phyloP scores from a whole-genome alignment of 2,113 vertebrate species.

The Callionymus lyra region DNA sequence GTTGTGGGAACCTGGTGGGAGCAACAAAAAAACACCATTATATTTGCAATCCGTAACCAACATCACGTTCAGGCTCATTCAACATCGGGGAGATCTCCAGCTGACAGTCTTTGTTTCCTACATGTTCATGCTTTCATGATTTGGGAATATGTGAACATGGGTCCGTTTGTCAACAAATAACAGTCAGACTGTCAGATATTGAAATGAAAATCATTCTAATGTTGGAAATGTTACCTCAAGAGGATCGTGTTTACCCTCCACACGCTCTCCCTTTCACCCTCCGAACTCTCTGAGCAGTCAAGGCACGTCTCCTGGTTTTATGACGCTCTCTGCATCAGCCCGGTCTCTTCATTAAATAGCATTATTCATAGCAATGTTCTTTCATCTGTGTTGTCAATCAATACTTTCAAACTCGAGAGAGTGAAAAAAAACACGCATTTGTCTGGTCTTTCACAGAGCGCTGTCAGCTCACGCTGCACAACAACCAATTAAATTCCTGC shows the following conservation, averaged over 20 bases:
- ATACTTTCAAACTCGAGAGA: constrained; percentile 11
- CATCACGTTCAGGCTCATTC: no score
- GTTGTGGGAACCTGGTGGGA: no score
- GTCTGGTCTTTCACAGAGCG: neutral
- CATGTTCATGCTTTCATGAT: constrained; percentile 5
- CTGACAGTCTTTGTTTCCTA: neutral
- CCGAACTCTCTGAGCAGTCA: constrained; percentile 5
- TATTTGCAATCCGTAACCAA: no score
- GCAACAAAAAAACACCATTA: no score
- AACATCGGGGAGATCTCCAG: no score
- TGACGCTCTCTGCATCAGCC: neutral
- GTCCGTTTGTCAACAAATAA: no score
- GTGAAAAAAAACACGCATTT: neutral
- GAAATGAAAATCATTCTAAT: neutral
- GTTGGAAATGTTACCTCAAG: no score
- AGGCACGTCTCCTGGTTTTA: constrained; percentile 9
- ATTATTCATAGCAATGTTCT: constrained; percentile 16
- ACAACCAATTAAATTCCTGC: no score
- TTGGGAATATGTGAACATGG: neutral
- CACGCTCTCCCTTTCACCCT: neutral
- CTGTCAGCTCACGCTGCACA: constrained; percentile 19
- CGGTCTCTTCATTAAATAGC: constrained; percentile 6
- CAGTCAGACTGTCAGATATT: neutral
- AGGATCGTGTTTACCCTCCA: no score
- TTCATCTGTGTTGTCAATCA: constrained; percentile 14